phyloP scores from a whole-genome alignment of 2,888 invertebrate genomes.

The Drosophila borborema region DNA sequence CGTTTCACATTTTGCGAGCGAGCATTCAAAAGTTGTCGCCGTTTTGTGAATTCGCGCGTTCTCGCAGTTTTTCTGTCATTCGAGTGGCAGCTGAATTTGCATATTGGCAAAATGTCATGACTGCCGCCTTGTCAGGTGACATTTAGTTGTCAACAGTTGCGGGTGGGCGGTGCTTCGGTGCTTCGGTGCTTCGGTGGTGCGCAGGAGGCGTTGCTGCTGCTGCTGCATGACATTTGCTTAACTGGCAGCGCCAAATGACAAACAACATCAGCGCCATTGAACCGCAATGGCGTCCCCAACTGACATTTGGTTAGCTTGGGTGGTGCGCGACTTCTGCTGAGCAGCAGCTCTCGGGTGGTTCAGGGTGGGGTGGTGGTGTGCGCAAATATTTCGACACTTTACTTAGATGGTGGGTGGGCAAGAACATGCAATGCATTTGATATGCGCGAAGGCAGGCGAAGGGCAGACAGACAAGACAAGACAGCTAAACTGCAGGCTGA shows the following conservation, averaged over 20 bases:
- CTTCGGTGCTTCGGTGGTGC: constrained; percentile 15
- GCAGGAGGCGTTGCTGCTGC: constrained; percentile 4
- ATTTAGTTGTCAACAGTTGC: constrained; percentile 39
- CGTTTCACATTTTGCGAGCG: neutral
- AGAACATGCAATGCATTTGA: constrained; percentile 26
- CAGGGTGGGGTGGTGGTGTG: constrained; percentile 14
- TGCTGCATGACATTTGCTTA: constrained; percentile 54
- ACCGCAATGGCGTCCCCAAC: constrained; percentile 64
- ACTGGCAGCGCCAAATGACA: constrained; percentile 57
- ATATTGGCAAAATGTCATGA: constrained; percentile 69
- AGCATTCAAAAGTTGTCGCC: constrained; percentile 21
- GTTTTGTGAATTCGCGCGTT: constrained; percentile 39
- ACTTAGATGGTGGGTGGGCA: constrained; percentile 49
- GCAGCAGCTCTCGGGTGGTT: neutral
- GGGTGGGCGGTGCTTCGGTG: constrained; percentile 14
- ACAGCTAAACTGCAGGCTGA: neutral
- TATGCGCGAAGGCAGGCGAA: neutral
- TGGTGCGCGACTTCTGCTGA: neutral
- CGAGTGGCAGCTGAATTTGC: constrained; percentile 55
- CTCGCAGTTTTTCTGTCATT: constrained; percentile 14
- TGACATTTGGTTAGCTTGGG: constrained; percentile 62
- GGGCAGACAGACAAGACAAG: neutral
- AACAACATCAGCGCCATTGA: constrained; percentile 73
- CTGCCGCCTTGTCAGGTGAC: constrained; percentile 36
- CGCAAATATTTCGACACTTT: constrained; percentile 82